Evolutionary conservation across 1,140 invertebrate genomes (phyloP).

Genomic region (Camponotus floridanus): DNA sequence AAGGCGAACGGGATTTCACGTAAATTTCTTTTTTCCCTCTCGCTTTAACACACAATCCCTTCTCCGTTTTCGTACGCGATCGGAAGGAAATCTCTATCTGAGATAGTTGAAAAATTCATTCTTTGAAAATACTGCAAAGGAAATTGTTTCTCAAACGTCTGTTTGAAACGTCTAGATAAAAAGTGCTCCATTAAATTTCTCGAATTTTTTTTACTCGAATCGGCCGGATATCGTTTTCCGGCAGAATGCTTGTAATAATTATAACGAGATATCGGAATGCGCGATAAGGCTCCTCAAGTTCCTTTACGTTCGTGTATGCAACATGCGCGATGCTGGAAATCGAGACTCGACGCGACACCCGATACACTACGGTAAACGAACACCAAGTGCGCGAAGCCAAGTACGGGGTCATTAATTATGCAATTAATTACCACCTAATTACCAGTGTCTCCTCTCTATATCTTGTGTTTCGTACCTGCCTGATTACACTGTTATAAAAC

Average conservation of each 20-base stretch:
- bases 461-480: neutral
- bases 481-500: neutral
- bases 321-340: constrained; percentile 2
- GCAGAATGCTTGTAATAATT: constrained; percentile 33
- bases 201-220: neutral
- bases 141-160: too few species aligned
- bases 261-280: constrained; percentile 34
- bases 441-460: constrained; percentile 3
- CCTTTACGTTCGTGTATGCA: neutral
- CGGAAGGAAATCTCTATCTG: neutral
- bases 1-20: neutral
- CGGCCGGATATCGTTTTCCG: neutral
- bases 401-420: constrained; percentile 53
- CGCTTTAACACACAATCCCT: neutral
- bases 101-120: neutral
- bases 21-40: neutral
- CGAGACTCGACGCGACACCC: constrained; percentile 35
- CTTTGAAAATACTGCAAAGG: neutral
- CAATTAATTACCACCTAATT: constrained; percentile 62
- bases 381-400: neutral
- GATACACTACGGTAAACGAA: constrained; percentile 9
- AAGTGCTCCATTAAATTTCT: too few species aligned
- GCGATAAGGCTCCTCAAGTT: constrained; percentile 22
- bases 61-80: too few species aligned
- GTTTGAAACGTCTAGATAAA: too few species aligned